Percentiles rank a stretch among this genome's conserved stretches.
Conservation (phyloP, 1,140 invertebrate genomes). For the Uloborus diversus region DNA sequence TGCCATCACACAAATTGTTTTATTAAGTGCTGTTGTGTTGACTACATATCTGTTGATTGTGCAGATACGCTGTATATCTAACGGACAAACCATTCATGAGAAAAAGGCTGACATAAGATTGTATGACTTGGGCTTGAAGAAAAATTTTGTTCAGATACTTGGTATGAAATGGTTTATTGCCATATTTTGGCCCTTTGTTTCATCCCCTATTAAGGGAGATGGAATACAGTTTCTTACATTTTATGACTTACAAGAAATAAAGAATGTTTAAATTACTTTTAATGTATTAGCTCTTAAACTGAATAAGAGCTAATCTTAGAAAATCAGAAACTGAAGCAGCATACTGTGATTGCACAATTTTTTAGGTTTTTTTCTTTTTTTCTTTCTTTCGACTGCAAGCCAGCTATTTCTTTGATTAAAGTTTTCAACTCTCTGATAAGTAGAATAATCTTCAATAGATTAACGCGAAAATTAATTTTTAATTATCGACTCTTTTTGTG, state of each 20-base stretch:
- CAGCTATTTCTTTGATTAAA: no score
- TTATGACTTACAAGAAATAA: conserved; percentile 47
- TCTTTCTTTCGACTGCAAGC: no score
- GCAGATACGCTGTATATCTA: conserved; percentile 38
- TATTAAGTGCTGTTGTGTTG: conserved; percentile 6
- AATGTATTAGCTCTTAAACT: neutral
- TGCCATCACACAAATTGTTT: conserved; percentile 47
- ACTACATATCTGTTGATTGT: conserved; percentile 25
- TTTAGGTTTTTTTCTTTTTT: no score
- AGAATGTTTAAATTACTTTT: conserved; percentile 33
- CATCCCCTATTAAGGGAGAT: conserved; percentile 54
- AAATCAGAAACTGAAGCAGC: no score
- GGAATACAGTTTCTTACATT: conserved; percentile 53
- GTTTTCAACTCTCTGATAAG: no score
- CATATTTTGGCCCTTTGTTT: conserved; percentile 40
- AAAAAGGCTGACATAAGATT: conserved; percentile 36
- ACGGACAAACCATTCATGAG: conserved; percentile 58
- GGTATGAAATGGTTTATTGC: conserved; percentile 55
- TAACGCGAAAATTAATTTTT: no score
- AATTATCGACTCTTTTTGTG: no score
- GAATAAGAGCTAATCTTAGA: no score
- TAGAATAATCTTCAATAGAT: no score
- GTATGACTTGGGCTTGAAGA: conserved; percentile 52
- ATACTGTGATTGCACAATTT: no score
- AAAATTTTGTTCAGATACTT: conserved; percentile 57